These are phyloP conservation scores for Hyppa rectilinea DNA, from an alignment of 2,888 invertebrate genomes.

Conservation along the genomic window DNA sequence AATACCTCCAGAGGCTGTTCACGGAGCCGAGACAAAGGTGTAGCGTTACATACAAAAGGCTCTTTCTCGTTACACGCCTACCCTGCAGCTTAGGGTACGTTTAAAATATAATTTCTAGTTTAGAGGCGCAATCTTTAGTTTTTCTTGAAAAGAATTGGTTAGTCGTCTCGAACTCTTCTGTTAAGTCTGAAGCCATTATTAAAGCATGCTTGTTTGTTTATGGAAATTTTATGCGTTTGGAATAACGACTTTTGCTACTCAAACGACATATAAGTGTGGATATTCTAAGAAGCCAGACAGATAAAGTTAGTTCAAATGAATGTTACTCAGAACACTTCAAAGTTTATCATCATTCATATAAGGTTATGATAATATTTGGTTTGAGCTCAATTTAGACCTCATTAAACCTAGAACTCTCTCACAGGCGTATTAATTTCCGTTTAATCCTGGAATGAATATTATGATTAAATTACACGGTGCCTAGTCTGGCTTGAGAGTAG, in stretches of 20 bases:
- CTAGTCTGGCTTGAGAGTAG: background rate
- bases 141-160: conserved; percentile 21
- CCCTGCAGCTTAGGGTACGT: conserved; percentile 56
- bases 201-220: background rate
- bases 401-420: conserved; percentile 27
- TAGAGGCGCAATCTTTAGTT: conserved; percentile 7
- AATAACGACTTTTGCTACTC: background rate
- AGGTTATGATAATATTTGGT: conserved; percentile 25
- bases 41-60: conserved; percentile 67
- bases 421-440: conserved; percentile 23
- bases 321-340: conserved; percentile 3
- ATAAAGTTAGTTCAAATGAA: conserved; percentile 15
- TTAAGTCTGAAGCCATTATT: background rate
- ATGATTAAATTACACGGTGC: background rate
- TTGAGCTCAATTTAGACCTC: conserved; percentile 6
- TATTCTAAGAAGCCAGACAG: conserved; percentile 6
- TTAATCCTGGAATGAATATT: conserved; percentile 1
- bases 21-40: conserved; percentile 65
- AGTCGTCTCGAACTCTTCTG: conserved; percentile 15
- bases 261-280: background rate
- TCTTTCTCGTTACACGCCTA: conserved; percentile 63
- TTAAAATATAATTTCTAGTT: conserved; percentile 30
- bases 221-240: no score
- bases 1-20: conserved; percentile 48
- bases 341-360: conserved; percentile 12